phyloP scores from a whole-genome alignment of 2,888 invertebrate genomes.

The Tortrix viridana region DNA sequence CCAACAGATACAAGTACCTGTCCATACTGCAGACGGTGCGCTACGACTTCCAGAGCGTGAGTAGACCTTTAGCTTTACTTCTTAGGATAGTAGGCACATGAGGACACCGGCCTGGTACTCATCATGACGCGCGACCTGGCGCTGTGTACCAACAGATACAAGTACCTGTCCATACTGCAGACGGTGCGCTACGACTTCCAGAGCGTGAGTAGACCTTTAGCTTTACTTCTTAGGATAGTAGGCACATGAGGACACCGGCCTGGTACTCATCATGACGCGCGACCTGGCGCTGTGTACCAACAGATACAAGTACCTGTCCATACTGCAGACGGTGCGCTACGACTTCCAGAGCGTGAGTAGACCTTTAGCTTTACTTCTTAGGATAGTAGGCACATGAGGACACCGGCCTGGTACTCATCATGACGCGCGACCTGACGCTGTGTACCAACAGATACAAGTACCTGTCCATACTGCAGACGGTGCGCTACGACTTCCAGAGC shows the following conservation, averaged over 20 bases:
- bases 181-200: slow-evolving; percentile 90
- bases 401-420: slow-evolving; percentile 89
- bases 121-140: slow-evolving; percentile 89
- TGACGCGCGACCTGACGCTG: slow-evolving; percentile 87
- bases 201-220: slow-evolving; percentile 69
- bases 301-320: slow-evolving; percentile 90
- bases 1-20: slow-evolving; percentile 89
- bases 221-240: neutral
- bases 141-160: slow-evolving; percentile 88
- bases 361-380: no score
- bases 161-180: slow-evolving; percentile 91
- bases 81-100: slow-evolving; percentile 72
- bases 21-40: slow-evolving; percentile 91
- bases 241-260: slow-evolving; percentile 89
- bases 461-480: slow-evolving; percentile 91
- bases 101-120: slow-evolving; percentile 89
- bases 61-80: neutral
- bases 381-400: slow-evolving; percentile 85
- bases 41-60: slow-evolving; percentile 88
- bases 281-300: slow-evolving; percentile 88
- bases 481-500: slow-evolving; percentile 89
- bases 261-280: slow-evolving; percentile 89
- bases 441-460: slow-evolving; percentile 90
- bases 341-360: slow-evolving; percentile 86
- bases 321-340: slow-evolving; percentile 91